Evolutionary conservation across 2,888 invertebrate genomes (phyloP), one percentile per base, ranked within the genome.

Genomic region (Dasysyrphus albostriatus): DNA sequence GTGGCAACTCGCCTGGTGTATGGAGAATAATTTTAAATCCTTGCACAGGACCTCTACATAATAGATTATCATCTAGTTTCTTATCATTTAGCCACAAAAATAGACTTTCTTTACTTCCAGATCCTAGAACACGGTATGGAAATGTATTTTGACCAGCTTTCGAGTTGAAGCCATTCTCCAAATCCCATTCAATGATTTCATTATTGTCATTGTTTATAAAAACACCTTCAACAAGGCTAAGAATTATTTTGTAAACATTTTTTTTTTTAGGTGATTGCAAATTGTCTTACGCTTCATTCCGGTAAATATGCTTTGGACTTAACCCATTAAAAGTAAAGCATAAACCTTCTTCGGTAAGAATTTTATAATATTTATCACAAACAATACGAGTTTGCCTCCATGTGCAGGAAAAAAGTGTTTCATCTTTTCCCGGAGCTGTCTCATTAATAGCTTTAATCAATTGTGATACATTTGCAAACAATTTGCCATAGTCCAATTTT

Each of bases 1-100:
- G 85, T 5, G 88, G 88, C 47, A 88, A 49, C 16, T 88, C 88
- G 2, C 88, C 88, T 19, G 88, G 88, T 34, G 84, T 84, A 34
- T 42, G 37, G 6, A 75, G 34, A 47, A 39, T 76, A n/a, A 77
- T 29, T 8, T 77, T 77, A 29, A 77, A 77, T 12, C 77, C 77
- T 8, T 77, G 69, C 9, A 69, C 67, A 14, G 69, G 49, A 29
- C 49, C 77, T 37, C 69, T 39, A 8, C 77, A 77, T 9, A 77
- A 5, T 10, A 44, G 10, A 67, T 77, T 69, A 29, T 59, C 49
- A 44, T 77, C 59, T 4, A 24, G 2, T 49, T 54, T 58, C 24
- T 58, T 51, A 16, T 44, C 77, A 29, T 29, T 39, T 0, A 69
- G 16, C 34, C 54, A 47, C 16, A 42, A 19, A 7, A 59, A 34